Evolutionary conservation across 2,797 vertebrate species (phyloP).

Genomic region (Enoplosus armatus): DNA sequence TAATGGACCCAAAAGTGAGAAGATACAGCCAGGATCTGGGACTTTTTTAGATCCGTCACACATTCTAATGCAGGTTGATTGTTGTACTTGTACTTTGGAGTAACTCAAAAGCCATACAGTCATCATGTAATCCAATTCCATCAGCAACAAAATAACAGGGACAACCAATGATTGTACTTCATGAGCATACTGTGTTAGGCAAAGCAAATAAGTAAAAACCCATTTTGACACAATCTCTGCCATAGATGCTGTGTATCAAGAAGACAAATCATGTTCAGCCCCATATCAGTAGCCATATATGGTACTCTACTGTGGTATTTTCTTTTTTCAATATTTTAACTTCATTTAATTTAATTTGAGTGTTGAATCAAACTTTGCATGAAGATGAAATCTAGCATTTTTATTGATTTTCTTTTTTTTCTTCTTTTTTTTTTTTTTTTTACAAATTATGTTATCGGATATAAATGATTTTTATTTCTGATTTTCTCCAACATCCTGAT

Average conservation of each 20-base stretch:
- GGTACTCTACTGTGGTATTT: slow-evolving; percentile 26
- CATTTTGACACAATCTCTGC: slow-evolving; percentile 13
- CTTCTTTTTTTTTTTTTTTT: background rate
- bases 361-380: slow-evolving; percentile 68
- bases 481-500: slow-evolving; percentile 50
- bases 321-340: slow-evolving; percentile 31
- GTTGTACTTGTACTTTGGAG: slow-evolving; percentile 4
- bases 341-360: slow-evolving; percentile 44
- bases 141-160: slow-evolving; percentile 37
- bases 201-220: background rate
- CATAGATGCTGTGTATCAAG: slow-evolving; percentile 7
- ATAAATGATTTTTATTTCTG: slow-evolving; percentile 35
- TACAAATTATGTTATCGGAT: slow-evolving; percentile 25
- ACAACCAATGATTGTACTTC: slow-evolving; percentile 32
- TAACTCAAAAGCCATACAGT: slow-evolving; percentile 47
- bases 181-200: slow-evolving; percentile 9
- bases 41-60: slow-evolving; percentile 2
- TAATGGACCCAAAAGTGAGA: slow-evolving; percentile 7
- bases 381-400: slow-evolving; percentile 40
- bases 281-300: slow-evolving; percentile 62
- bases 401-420: slow-evolving; percentile 5
- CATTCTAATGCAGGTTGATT: slow-evolving; percentile 5
- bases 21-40: background rate
- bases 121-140: slow-evolving; percentile 23
- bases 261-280: slow-evolving; percentile 47